These are phyloP conservation scores for Nothocercus julius DNA, from an alignment of 2,113 vertebrate genomes.

Conservation along the genomic window DNA sequence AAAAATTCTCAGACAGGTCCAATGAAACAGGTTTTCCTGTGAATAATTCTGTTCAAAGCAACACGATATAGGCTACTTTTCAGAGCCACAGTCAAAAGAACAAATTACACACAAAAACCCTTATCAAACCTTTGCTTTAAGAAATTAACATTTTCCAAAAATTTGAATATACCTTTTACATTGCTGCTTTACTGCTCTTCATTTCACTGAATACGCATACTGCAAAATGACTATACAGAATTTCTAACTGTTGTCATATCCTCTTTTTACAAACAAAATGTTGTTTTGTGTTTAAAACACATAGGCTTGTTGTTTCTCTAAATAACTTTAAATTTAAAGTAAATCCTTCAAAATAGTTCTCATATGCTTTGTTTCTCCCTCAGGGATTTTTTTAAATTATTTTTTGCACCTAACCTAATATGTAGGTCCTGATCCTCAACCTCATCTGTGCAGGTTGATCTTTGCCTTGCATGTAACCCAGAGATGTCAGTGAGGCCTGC, in stretches of 20 bases:
- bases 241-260: background rate
- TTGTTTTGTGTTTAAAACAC: background rate
- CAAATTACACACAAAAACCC: background rate
- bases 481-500: background rate
- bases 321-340: background rate
- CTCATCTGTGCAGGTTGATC: background rate
- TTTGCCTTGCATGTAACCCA: background rate
- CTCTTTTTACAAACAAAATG: background rate
- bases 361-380: background rate
- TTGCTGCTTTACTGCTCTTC: background rate
- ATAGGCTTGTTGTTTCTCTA: background rate
- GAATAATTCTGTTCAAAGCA: background rate
- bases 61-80: background rate
- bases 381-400: background rate
- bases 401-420: background rate
- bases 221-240: background rate
- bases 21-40: conserved; percentile 3
- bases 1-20: background rate
- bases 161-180: background rate
- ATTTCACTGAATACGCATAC: background rate
- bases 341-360: background rate
- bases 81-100: background rate
- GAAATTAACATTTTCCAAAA: background rate
- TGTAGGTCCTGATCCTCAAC: background rate
- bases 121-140: background rate